Conservation (phyloP, 1,140 invertebrate species). For the Aethina tumida region DNA sequence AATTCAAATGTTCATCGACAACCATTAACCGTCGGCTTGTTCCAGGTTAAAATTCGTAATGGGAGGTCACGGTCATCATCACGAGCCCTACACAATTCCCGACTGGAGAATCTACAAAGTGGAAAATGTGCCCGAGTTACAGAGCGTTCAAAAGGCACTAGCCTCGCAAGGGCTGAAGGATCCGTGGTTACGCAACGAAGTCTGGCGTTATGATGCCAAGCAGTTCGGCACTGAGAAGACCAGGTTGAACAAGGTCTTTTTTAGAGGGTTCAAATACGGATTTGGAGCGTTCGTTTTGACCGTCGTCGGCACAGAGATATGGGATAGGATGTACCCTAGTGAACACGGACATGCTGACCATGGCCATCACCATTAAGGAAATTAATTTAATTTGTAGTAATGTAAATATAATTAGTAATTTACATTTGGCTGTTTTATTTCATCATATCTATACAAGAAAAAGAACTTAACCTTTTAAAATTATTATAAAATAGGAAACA, state of each 20-base stretch:
- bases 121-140: constrained; percentile 53
- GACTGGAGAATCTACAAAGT: constrained; percentile 61
- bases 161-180: constrained; percentile 62
- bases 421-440: no score
- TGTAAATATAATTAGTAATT: no score
- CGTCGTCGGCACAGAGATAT: constrained; percentile 38
- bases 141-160: constrained; percentile 49
- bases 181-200: constrained; percentile 79
- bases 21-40: no score
- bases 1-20: no score
- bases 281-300: constrained; percentile 54
- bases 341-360: constrained; percentile 40
- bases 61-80: constrained; percentile 40
- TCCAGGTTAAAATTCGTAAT: no score
- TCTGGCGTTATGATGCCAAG: constrained; percentile 57
- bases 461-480: no score
- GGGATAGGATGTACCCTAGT: constrained; percentile 42
- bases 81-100: constrained; percentile 48
- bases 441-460: no score
- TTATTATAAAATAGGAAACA: no score
- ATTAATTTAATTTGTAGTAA: no score
- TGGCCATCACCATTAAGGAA: constrained; percentile 23
- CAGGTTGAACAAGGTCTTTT: constrained; percentile 36
- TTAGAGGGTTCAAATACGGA: constrained; percentile 52
- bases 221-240: constrained; percentile 37